Evolutionary conservation across 2,797 vertebrate species (phyloP).

Genomic region (Karalla daura): DNA sequence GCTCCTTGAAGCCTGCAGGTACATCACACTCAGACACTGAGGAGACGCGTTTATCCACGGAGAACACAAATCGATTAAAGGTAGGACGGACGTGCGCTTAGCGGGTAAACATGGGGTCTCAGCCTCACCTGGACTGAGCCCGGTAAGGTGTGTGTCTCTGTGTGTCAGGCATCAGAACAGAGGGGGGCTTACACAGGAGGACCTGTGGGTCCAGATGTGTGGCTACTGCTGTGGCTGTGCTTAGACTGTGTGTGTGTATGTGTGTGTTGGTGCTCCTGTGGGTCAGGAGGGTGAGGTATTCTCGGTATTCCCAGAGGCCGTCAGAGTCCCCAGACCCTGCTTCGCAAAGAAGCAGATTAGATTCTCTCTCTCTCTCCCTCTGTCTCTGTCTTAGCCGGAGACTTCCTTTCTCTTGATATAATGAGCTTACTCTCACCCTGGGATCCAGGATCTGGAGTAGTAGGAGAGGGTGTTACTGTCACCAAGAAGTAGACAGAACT

Average conservation of each 20-base stretch:
- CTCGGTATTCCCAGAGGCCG: slow-evolving; percentile 65
- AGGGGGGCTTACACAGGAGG: too few relatives aligned
- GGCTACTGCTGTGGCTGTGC: slow-evolving; percentile 30
- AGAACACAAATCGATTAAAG: too few relatives aligned
- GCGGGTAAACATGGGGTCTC: too few relatives aligned
- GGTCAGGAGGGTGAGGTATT: slow-evolving; percentile 65
- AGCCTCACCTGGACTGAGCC: too few relatives aligned
- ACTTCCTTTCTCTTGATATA: slow-evolving; percentile 9
- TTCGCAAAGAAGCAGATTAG: slow-evolving; percentile 58
- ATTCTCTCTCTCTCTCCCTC: too few relatives aligned
- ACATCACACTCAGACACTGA: too few relatives aligned
- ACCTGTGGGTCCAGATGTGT: too few relatives aligned
- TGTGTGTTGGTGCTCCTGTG: too few relatives aligned
- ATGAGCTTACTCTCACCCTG: slow-evolving; percentile 1
- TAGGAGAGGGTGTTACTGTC: neutral
- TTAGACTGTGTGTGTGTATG: too few relatives aligned
- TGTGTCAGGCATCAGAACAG: too few relatives aligned
- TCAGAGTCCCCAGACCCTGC: slow-evolving; percentile 59
- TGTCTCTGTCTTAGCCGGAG: slow-evolving; percentile 21
- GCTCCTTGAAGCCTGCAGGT: slow-evolving; percentile 67
- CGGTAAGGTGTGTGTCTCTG: neutral
- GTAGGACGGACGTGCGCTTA: too few relatives aligned
- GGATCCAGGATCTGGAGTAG: neutral
- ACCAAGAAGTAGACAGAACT: neutral
- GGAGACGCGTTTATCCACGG: too few relatives aligned